Evolutionary conservation across 2,113 vertebrate genomes (phyloP).

Genomic region (Hypanus sabinus): DNA sequence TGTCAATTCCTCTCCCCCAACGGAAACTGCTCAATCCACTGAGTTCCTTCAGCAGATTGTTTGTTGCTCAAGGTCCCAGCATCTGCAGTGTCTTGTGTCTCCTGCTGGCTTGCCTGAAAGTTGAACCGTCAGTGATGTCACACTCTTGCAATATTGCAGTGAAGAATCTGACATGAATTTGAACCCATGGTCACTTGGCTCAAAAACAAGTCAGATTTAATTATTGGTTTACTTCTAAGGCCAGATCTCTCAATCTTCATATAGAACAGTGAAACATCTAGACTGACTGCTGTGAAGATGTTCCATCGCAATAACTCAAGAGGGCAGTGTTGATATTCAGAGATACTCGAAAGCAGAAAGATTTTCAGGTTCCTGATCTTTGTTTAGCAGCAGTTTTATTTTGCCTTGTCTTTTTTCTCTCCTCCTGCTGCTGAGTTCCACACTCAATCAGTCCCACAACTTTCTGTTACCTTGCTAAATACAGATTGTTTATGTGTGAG

Average conservation of each 20-base stretch:
- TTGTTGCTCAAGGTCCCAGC: too few relatives aligned
- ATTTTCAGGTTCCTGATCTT: neutral
- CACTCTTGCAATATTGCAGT: neutral
- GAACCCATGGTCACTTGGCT: neutral
- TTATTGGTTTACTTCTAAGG: neutral
- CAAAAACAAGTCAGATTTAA: neutral
- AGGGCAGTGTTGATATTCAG: constrained; percentile 12
- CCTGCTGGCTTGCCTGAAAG: too few relatives aligned
- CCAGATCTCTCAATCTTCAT: neutral
- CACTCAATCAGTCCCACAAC: neutral
- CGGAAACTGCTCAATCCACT: too few relatives aligned
- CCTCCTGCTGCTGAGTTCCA: neutral
- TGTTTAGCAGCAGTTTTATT: neutral
- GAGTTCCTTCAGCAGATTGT: too few relatives aligned
- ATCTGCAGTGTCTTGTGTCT: too few relatives aligned
- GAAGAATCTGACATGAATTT: neutral
- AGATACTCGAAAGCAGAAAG: neutral
- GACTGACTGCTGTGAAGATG: neutral
- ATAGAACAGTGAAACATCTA: neutral
- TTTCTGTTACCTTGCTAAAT: neutral
- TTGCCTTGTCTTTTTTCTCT: neutral
- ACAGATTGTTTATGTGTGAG: neutral
- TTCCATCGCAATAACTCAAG: neutral
- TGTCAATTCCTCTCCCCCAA: too few relatives aligned
- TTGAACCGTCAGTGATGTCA: neutral